Evolutionary conservation across 2,797 vertebrate genomes (phyloP).

Genomic region (Tragopan temminckii): DNA sequence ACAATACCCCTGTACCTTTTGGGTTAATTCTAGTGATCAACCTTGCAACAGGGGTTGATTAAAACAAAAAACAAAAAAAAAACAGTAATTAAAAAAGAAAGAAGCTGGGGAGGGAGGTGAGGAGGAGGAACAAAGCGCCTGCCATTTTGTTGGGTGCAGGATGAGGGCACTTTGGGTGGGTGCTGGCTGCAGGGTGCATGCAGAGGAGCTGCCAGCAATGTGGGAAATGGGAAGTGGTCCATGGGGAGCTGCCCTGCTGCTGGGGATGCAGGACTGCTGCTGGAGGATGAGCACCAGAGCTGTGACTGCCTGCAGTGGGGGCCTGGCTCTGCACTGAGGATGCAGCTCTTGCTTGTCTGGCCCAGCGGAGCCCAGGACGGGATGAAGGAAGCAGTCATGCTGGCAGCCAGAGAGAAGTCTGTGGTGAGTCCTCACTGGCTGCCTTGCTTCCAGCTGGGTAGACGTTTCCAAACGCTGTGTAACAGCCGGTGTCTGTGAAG

Average conservation of each 20-base stretch:
- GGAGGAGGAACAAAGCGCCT: not conserved
- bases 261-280: accelerated
- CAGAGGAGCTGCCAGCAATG: not conserved
- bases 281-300: not conserved
- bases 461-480: not conserved
- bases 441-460: not conserved
- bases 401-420: not conserved
- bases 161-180: too few species aligned
- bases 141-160: not conserved
- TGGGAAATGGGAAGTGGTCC: not conserved
- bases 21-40: not conserved
- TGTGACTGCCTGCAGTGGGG: not conserved
- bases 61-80: not conserved
- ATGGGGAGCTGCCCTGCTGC: not conserved
- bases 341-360: not conserved
- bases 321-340: not conserved
- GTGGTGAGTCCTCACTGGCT: not conserved
- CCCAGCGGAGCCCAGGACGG: not conserved
- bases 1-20: not conserved
- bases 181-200: not conserved
- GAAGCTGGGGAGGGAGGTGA: not conserved
- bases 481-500: conserved; percentile 14
- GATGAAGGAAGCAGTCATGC: not conserved
- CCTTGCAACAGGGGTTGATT: accelerated
- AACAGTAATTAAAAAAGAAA: not conserved